Percentiles rank a stretch among this genome's conserved stretches.
These are phyloP conservation scores for Macquaria ambigua DNA, from an alignment of 2,113 vertebrate species.

Conservation along the genomic window DNA sequence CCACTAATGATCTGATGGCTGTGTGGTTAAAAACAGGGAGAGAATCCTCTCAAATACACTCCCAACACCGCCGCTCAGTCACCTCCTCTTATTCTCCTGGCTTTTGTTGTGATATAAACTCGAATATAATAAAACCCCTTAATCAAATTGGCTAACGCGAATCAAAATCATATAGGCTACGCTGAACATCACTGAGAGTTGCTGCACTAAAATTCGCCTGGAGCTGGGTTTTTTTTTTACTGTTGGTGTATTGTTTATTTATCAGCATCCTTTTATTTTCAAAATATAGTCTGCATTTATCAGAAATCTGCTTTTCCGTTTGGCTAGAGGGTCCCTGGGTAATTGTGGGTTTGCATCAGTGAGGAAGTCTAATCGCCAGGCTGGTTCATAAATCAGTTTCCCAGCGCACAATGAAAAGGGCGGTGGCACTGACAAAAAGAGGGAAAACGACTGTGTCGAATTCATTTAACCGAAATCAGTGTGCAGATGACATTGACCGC, in stretches of 20 bases:
- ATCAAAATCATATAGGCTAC: neutral
- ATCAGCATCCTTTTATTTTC: neutral
- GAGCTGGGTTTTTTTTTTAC: neutral
- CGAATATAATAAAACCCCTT: neutral
- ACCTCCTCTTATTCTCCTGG: neutral
- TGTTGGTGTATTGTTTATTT: neutral
- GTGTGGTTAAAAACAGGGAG: neutral
- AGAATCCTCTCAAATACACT: neutral
- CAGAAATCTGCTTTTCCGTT: neutral
- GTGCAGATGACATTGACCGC: neutral
- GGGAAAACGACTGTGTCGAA: constrained; percentile 50
- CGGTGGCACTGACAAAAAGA: constrained; percentile 78
- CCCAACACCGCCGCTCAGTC: neutral
- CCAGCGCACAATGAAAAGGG: constrained; percentile 82
- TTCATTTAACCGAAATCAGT: constrained; percentile 35
- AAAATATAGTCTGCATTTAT: neutral
- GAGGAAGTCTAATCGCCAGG: constrained; percentile 22
- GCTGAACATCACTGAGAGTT: neutral
- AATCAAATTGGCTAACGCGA: neutral
- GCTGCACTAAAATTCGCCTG: neutral
- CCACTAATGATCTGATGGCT: neutral
- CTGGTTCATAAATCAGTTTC: constrained; percentile 69
- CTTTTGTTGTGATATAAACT: neutral
- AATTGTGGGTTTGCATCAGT: constrained; percentile 48
- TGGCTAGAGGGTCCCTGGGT: neutral